A percentile compares a stretch with the other conserved stretches of the same genome.
Evolutionary conservation across 2,888 invertebrate species (phyloP).

Genomic region (Nemapogon koenigi): DNA sequence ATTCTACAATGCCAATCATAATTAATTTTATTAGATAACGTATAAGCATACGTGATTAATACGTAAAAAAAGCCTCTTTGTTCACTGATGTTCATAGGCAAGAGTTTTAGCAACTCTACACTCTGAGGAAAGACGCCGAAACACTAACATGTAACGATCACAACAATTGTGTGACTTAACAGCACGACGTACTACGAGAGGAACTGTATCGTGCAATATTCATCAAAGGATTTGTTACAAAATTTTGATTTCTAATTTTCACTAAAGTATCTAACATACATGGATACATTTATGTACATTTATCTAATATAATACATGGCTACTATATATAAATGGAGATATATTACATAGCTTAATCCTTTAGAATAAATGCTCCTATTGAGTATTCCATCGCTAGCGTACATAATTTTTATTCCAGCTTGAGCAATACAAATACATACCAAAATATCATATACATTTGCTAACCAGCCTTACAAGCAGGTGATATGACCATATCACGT

Average conservation of each 20-base stretch:
- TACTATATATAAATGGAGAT: neutral
- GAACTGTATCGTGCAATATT: conserved; percentile 65
- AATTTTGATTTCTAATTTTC: conserved; percentile 36
- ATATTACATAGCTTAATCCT: too few species aligned
- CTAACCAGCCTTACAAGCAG: conserved; percentile 34
- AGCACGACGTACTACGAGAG: conserved; percentile 58
- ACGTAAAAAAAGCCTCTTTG: too few species aligned
- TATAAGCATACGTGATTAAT: too few species aligned
- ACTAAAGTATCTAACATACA: too few species aligned
- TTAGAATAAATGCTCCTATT: too few species aligned
- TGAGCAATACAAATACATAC: conserved; percentile 58
- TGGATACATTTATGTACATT: neutral
- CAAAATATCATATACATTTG: conserved; percentile 48
- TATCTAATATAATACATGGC: conserved; percentile 4
- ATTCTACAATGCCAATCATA: too few species aligned
- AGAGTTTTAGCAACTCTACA: too few species aligned
- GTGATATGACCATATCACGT: conserved; percentile 58
- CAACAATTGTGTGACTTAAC: conserved; percentile 40
- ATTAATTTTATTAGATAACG: too few species aligned
- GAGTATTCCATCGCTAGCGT: too few species aligned
- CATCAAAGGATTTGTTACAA: conserved; percentile 43
- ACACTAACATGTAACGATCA: conserved; percentile 22
- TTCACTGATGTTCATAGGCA: too few species aligned
- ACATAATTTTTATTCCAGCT: conserved; percentile 27
- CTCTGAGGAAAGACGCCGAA: conserved; percentile 36